Evolutionary conservation across 2,888 invertebrate genomes (phyloP), one percentile per base, ranked within the genome.

Genomic region (Meteorus colon): DNA sequence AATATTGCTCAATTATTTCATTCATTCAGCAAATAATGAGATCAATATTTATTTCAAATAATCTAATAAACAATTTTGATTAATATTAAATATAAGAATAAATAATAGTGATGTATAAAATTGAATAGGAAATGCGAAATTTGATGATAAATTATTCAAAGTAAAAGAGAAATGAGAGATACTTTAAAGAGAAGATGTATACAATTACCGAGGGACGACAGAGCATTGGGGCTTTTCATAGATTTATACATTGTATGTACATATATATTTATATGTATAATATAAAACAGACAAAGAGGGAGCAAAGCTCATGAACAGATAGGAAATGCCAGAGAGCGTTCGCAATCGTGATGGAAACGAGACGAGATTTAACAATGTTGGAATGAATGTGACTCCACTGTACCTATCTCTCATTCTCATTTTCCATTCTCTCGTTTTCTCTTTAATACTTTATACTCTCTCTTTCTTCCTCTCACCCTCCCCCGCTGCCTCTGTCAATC

Each of bases 281-380:
- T 62, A 72, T 51, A 37, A 34, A 5, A 65, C 29, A 29, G 24
- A 48, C 65, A 37, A 27, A 66, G 19, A 73, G 63, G 72, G 68
- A 67, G 65, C 14, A 37, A 74, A 62, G 62, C 24, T 29, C 8
- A 29, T 29, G 31, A 31, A n/a, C 31, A 51, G 63, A 69, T 74
- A 73, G 77, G 73, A 78, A 71, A 72, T 72, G 73, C 73, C 78
- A 24, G 68, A 55, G 70, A 65, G 70, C 51, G 71, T 60, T 45
- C 69, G 78, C 81, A 85, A 82, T 84, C 86, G 80, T 86, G 86
- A 87, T 86, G 84, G 87, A 88, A 85, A 84, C 83, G 84, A 62
- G 31, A 82, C 79, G 86, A 86, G 85, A 86, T 86, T 87, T 86
- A 86, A 88, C 87, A 88, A 86, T 86, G 87, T 87, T 86, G 84